These are phyloP conservation scores for Tholera decimalis DNA, from an alignment of 2,888 invertebrate genomes.

Conservation along the genomic window DNA sequence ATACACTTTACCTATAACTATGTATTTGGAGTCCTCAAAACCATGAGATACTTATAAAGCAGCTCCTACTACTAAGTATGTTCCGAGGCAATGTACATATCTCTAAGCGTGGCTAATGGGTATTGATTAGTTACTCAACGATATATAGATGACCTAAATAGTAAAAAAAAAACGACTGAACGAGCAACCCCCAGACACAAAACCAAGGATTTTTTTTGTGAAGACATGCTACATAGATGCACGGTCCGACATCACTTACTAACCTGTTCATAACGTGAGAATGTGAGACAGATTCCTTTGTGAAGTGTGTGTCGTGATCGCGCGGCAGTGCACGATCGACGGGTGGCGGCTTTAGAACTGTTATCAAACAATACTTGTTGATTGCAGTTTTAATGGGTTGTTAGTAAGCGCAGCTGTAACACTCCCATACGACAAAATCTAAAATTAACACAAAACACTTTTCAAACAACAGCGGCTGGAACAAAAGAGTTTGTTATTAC, in stretches of 20 bases:
- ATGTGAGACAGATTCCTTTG: conserved; percentile 11
- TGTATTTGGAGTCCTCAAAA: not conserved
- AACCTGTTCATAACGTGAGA: conserved; percentile 40
- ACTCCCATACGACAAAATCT: conserved; percentile 55
- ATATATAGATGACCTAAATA: not conserved
- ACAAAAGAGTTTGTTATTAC: conserved; percentile 54
- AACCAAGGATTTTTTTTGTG: not conserved
- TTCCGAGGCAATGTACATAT: not conserved
- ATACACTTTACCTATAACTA: not conserved
- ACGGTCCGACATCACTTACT: conserved; percentile 39
- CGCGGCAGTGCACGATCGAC: conserved; percentile 14
- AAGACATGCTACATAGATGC: not conserved
- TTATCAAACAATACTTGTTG: conserved; percentile 74
- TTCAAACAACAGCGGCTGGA: conserved; percentile 23
- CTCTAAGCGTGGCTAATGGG: not conserved
- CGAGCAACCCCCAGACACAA: not conserved
- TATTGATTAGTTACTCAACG: conserved; percentile 1
- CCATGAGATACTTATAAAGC: not conserved
- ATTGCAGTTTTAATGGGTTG: conserved; percentile 82
- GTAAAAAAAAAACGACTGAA: not conserved
- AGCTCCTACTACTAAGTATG: too few relatives aligned
- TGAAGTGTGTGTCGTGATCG: conserved; percentile 12
- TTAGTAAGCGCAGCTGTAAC: conserved; percentile 69
- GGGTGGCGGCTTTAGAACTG: conserved; percentile 53
- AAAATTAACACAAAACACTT: conserved; percentile 51